Evolutionary conservation across 2,113 vertebrate genomes (phyloP).

Genomic region (Vulpes lagopus): DNA sequence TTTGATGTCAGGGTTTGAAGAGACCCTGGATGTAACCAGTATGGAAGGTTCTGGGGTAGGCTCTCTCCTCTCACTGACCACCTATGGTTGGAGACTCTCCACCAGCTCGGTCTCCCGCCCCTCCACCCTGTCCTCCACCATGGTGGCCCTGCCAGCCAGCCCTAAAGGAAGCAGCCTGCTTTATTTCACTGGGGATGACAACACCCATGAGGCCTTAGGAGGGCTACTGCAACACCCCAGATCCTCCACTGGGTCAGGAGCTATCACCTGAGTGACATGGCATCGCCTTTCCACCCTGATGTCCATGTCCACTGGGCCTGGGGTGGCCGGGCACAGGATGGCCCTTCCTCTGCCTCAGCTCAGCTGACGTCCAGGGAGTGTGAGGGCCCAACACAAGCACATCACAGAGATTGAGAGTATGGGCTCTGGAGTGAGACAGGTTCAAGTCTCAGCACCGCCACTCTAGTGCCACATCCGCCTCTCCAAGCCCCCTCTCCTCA

Average conservation of each 20-base stretch:
- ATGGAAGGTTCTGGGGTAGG: not conserved
- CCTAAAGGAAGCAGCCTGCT: not conserved
- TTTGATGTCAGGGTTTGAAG: not conserved
- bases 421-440: not conserved
- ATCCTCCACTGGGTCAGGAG: not conserved
- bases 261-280: not conserved
- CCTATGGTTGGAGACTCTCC: not conserved
- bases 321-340: not conserved
- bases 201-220: not conserved
- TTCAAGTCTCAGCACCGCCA: not conserved
- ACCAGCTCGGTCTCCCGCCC: not conserved
- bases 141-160: not conserved
- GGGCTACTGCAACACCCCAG: not conserved
- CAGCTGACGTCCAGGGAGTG: not conserved
- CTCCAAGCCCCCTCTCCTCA: not conserved
- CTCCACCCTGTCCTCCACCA: not conserved
- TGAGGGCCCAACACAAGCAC: not conserved
- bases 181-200: not conserved
- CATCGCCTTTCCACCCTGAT: not conserved
- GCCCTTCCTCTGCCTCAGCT: not conserved
- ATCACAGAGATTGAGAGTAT: not conserved
- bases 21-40: not conserved
- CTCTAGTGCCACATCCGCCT: not conserved
- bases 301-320: not conserved
- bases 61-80: not conserved